phyloP scores from a whole-genome alignment of 2,113 vertebrate species.

The Isichthys henryi region DNA sequence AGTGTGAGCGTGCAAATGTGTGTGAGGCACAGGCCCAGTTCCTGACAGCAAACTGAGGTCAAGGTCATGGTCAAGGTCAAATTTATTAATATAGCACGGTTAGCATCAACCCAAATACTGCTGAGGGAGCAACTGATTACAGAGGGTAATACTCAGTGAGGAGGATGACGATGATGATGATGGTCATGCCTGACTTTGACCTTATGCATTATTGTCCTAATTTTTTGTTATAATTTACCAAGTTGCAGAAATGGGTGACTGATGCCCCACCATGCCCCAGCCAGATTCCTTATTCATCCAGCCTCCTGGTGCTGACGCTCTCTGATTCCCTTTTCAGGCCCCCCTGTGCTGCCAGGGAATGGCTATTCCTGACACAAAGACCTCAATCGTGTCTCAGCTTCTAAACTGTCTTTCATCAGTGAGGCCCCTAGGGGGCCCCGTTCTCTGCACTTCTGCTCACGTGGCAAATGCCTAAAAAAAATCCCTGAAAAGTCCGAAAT shows the following conservation, averaged over 20 bases:
- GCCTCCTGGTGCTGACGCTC: not conserved
- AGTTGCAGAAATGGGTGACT: not conserved
- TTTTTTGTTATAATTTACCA: not conserved
- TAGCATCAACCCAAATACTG: not conserved
- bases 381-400: not conserved
- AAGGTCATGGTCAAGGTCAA: not conserved
- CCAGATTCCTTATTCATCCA: not conserved
- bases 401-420: not conserved
- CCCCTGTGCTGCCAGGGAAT: not conserved
- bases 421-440: not conserved
- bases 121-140: not conserved
- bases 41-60: not conserved
- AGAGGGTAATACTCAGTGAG: not conserved
- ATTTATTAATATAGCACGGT: not conserved
- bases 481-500: not conserved
- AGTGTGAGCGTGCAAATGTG: conserved; percentile 43
- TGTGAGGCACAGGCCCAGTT: not conserved
- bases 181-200: not conserved
- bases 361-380: not conserved
- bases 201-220: not conserved
- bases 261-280: not conserved
- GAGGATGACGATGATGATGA: not conserved
- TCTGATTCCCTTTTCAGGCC: not conserved
- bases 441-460: not conserved
- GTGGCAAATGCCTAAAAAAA: not conserved